Conservation (phyloP, 2,888 invertebrate species). For the Ashinkailepas kermadecensis region DNA sequence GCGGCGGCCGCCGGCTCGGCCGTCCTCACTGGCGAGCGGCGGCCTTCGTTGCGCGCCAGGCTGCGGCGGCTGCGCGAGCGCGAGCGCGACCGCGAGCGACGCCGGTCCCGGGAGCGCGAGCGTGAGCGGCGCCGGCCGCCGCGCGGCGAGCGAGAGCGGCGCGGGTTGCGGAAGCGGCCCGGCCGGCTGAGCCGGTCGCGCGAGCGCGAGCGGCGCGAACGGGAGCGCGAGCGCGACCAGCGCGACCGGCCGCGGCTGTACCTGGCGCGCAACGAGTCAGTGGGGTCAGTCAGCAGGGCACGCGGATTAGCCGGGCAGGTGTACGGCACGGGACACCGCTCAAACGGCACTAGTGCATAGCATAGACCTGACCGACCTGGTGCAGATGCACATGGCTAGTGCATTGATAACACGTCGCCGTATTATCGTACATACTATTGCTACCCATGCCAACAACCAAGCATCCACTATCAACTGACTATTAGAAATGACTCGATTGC, state of each 20-base stretch:
- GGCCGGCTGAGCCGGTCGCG: neutral
- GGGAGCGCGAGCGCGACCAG: constrained; percentile 24
- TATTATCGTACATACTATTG: no score
- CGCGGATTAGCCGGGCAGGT: no score
- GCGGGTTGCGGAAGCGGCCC: neutral
- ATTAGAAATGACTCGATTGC: no score
- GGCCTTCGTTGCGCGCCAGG: neutral
- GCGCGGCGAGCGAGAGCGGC: neutral
- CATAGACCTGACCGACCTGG: no score
- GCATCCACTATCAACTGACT: no score
- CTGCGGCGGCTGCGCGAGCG: constrained; percentile 8
- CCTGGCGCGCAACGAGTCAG: neutral
- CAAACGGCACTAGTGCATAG: no score
- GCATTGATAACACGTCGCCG: no score
- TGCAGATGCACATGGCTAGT: no score
- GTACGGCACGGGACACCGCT: no score
- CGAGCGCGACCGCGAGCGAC: constrained; percentile 18
- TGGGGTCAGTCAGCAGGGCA: no score
- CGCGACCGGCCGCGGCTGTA: constrained; percentile 24
- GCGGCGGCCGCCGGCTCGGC: neutral
- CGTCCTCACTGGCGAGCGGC: neutral
- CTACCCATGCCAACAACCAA: no score
- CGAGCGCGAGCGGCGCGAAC: constrained; percentile 27
- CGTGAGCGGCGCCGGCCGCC: neutral
- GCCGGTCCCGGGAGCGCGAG: constrained; percentile 3